Base-by-base conservation (phyloP, 1,140 invertebrate genomes). In the Araneus ventricosus region DNA sequence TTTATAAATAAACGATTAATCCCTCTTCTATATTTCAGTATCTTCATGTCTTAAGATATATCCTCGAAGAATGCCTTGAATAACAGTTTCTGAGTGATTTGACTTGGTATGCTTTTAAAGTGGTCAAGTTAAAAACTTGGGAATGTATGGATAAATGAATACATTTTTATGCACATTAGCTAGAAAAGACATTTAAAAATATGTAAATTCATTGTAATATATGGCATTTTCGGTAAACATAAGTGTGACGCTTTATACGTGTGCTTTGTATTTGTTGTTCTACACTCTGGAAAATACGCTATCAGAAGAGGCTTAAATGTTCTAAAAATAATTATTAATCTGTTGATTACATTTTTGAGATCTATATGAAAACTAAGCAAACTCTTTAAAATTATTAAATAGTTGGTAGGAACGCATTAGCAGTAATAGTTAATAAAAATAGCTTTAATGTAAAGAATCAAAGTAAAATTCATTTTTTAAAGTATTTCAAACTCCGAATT, bases 161-260 rank as follows among this genome's bases (percentile, higher is more conserved):
- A 30, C n/a, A 67, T 27, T 27, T 84, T 84, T 84, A 52, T 52
- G 82, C 82, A 84, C 82, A 82, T 52, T 84, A 84, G 45, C 45
- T 82, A 45, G 22, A 45, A 52, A 52, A 37, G 34, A 30, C 0
- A 39, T 82, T 30, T 30, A 45, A 52, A 84, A 30, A 24, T 84
- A 57, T 84, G 82, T 84, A 84, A 7, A 84, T 57, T 84, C 82
- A 84, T 45, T 84, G 82, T 84, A 84, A 84, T 84, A 84, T 84
- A 84, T 27, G n/a, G 82, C 82, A 84, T 84, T 41, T 45, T 57
- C 82, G 24, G 45, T n/a, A 84, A 41, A 52, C 22, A 84, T 84
- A 52, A 52, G 82, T 84, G 82, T 84, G n/a, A 52, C 22, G 45
- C 45, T 84, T 52, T 84, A 84, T 84, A 52, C 45, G 30, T 52